A percentile compares a stretch with the other conserved stretches of the same genome.
Conservation (phyloP, 2,797 vertebrate species). For the Cryptoprocta ferox region DNA sequence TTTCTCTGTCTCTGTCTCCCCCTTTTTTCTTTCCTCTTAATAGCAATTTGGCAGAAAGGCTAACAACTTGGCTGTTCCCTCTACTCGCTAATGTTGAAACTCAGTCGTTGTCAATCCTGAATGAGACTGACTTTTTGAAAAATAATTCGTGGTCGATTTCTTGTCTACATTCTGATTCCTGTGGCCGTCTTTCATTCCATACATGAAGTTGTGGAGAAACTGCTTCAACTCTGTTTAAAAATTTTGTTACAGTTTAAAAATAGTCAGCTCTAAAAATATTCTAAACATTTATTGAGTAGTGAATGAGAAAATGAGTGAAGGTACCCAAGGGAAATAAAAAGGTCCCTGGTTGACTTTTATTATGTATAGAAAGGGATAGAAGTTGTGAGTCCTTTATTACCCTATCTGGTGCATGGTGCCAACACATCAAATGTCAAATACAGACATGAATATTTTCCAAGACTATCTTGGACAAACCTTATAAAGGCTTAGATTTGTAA, state of each 20-base stretch:
- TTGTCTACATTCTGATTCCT: not conserved
- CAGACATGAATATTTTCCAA: not conserved
- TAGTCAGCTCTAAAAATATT: constrained; percentile 42
- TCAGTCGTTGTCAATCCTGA: not conserved
- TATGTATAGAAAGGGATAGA: not conserved
- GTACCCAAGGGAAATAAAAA: constrained; percentile 1
- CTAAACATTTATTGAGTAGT: constrained; percentile 4
- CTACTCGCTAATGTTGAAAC: not conserved
- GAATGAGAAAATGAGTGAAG: constrained; percentile 40
- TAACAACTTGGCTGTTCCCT: not conserved
- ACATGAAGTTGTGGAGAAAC: not conserved
- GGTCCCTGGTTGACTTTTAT: not conserved
- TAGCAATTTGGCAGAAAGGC: not conserved
- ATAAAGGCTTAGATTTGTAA: constrained; percentile 13
- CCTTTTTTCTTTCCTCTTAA: not conserved
- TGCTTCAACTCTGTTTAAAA: constrained; percentile 41
- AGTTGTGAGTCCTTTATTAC: not conserved
- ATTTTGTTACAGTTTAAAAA: constrained; percentile 32
- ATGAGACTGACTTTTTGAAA: not conserved
- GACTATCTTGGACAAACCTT: not conserved
- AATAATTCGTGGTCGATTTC: not conserved
- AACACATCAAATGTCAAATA: not conserved
- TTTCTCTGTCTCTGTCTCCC: not conserved
- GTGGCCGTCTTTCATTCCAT: not conserved
- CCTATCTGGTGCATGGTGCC: not conserved